Evolutionary conservation across 2,888 invertebrate genomes (phyloP).

Genomic region (Euclidia mi): DNA sequence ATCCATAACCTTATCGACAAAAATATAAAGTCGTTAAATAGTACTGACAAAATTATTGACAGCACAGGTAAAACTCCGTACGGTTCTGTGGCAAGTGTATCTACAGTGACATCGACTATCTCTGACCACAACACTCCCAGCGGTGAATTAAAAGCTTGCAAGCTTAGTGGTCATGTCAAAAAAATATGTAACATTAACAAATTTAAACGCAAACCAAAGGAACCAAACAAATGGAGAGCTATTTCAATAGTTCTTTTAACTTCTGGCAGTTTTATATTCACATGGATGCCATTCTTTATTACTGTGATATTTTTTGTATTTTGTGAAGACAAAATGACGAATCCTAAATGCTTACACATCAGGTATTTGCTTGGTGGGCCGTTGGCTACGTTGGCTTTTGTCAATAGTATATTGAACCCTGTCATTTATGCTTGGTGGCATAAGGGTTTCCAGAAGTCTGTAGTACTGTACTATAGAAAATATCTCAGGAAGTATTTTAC

Average conservation of each 20-base stretch:
- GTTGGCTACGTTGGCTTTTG: conserved; percentile 90
- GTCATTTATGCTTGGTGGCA: conserved; percentile 93
- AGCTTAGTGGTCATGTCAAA: conserved; percentile 41
- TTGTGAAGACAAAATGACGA: conserved; percentile 83
- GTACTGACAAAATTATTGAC: conserved; percentile 39
- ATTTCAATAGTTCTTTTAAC: conserved; percentile 91
- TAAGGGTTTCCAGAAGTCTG: conserved; percentile 90
- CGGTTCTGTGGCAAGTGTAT: conserved; percentile 73
- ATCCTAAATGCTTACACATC: conserved; percentile 83
- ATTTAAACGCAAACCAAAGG: conserved; percentile 61
- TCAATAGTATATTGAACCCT: conserved; percentile 91
- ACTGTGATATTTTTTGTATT: conserved; percentile 88
- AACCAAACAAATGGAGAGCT: conserved; percentile 90
- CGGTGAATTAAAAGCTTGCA: conserved; percentile 39
- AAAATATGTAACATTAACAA: conserved; percentile 43
- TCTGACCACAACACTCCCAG: conserved; percentile 54
- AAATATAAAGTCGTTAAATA: conserved; percentile 38
- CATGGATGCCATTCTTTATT: conserved; percentile 92
- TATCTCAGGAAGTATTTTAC: conserved; percentile 60
- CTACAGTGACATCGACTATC: conserved; percentile 65
- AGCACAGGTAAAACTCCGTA: conserved; percentile 46
- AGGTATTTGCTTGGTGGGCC: conserved; percentile 89
- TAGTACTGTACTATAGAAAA: conserved; percentile 71
- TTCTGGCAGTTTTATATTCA: conserved; percentile 90
- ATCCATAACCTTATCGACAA: conserved; percentile 65